phyloP scores from a whole-genome alignment of 2,113 vertebrate genomes.

The Epinephelus fuscoguttatus region DNA sequence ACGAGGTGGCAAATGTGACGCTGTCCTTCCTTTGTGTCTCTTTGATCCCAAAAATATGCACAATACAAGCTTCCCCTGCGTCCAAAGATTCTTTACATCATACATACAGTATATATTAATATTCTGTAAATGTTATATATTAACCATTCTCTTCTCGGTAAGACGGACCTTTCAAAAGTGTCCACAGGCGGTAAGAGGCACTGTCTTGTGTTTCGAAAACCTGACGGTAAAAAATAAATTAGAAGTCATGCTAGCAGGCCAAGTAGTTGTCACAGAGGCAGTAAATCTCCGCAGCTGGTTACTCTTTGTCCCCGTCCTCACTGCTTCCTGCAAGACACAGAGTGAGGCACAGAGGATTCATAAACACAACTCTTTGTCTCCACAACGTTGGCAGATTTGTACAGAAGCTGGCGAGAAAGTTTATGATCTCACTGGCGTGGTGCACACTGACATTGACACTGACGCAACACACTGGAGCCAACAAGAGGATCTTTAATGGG shows the following conservation, averaged over 20 bases:
- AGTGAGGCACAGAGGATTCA: neutral
- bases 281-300: conserved; percentile 39
- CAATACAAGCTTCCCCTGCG: conserved; percentile 37
- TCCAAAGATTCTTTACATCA: conserved; percentile 49
- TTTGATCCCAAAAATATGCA: conserved; percentile 68
- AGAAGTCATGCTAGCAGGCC: conserved; percentile 63
- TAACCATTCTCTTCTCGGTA: conserved; percentile 51
- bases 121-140: conserved; percentile 57
- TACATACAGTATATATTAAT: conserved; percentile 54
- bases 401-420: conserved; percentile 7
- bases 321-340: conserved; percentile 82
- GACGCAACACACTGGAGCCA: neutral
- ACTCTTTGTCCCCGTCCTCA: conserved; percentile 87
- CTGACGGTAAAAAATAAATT: conserved; percentile 64
- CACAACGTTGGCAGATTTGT: conserved; percentile 3
- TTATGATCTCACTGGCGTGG: neutral
- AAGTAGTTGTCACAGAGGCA: conserved; percentile 32
- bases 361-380: neutral
- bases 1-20: conserved; percentile 36
- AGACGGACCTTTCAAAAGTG: conserved; percentile 54
- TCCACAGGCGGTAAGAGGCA: conserved; percentile 75
- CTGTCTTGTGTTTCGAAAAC: conserved; percentile 76
- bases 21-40: conserved; percentile 47
- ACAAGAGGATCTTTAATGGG: conserved; percentile 7
- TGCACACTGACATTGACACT: neutral